These are phyloP conservation scores for human DNA, from an alignment of 2,113 vertebrate genomes.

Conservation along the genomic window GRCh38 chr16:86467001-86467500, in stretches of 20 bases:
- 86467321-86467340: neutral
- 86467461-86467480: neutral
- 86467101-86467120: constrained; percentile 26
- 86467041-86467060: constrained; percentile 17
- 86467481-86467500: no score
- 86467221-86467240: fast-evolving
- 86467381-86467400: no score
- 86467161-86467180: neutral
- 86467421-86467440: neutral
- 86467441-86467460: fast-evolving
- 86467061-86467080: neutral
- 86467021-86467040: constrained; percentile 54
- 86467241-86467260: fast-evolving
- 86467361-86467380: neutral
- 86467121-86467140: fast-evolving
- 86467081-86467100: constrained; percentile 58
- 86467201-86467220: neutral
- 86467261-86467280: fast-evolving
- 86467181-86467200: neutral
- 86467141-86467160: neutral
- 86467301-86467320: neutral
- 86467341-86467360: fast-evolving
- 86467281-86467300: fast-evolving
- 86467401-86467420: fast-evolving
- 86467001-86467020: constrained; percentile 59